A percentile compares a stretch with the other conserved stretches of the same genome.
phyloP scores from a whole-genome alignment of 2,797 vertebrate genomes.

The Enteromius thamalakanensis region DNA sequence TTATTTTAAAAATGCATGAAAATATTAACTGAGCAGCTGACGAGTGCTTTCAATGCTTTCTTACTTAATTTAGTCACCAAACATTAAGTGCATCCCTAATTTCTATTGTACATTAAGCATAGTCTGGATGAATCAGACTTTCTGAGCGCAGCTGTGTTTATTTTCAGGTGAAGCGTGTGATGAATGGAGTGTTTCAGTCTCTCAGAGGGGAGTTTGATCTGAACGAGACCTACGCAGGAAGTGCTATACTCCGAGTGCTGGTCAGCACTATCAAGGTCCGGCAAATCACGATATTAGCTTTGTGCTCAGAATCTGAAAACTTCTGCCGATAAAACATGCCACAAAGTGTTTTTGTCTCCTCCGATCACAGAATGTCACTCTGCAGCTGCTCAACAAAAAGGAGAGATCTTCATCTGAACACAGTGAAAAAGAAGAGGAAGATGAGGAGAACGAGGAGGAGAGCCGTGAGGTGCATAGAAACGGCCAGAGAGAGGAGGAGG shows the following conservation, averaged over 20 bases:
- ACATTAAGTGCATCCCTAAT: background rate
- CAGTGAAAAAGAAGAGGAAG: conserved; percentile 51
- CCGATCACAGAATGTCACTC: conserved; percentile 73
- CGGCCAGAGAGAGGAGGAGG: conserved; percentile 55
- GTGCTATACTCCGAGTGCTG: conserved; percentile 81
- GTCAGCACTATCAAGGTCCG: conserved; percentile 92
- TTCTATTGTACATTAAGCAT: background rate
- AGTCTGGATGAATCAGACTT: background rate
- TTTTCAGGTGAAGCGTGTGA: conserved; percentile 92
- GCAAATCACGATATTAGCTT: background rate
- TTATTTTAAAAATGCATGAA: no score
- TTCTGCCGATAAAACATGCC: background rate
- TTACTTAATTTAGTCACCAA: no score
- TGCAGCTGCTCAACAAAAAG: conserved; percentile 72
- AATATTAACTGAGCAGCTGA: no score
- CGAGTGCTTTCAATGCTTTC: no score
- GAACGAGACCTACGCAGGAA: conserved; percentile 85
- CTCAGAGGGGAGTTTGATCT: conserved; percentile 90
- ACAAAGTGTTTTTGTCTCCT: background rate
- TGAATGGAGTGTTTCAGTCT: conserved; percentile 94
- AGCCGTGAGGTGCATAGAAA: conserved; percentile 63
- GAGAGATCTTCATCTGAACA: conserved; percentile 43
- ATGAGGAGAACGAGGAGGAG: conserved; percentile 46
- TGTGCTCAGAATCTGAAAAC: background rate
- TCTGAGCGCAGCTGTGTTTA: background rate